Evolutionary conservation across 2,113 vertebrate species (phyloP).

Genomic region (Neogobius melanostomus): DNA sequence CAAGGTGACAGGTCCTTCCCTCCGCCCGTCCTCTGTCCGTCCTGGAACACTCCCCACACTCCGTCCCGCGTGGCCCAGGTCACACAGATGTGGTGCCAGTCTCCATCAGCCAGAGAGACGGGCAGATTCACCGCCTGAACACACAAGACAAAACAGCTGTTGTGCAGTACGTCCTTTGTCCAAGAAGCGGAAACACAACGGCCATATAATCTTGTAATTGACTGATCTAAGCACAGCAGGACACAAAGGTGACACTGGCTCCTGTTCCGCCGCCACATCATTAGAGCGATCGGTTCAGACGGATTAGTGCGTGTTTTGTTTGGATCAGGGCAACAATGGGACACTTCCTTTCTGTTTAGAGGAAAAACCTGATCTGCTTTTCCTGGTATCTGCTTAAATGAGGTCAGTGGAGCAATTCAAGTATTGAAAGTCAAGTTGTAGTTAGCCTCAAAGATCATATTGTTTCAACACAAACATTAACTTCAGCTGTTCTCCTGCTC

Average conservation of each 20-base stretch:
- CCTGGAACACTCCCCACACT: conserved; percentile 80
- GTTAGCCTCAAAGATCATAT: not conserved
- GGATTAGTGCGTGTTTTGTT: conserved; percentile 47
- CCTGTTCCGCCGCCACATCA: conserved; percentile 29
- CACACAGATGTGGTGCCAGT: conserved; percentile 84
- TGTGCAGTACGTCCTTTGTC: not conserved
- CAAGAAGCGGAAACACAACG: not conserved
- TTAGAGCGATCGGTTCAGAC: conserved; percentile 47
- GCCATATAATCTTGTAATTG: conserved; percentile 16
- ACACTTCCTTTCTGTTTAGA: conserved; percentile 20
- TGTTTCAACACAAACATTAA: not conserved
- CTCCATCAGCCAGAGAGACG: conserved; percentile 74
- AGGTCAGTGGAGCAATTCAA: conserved; percentile 9
- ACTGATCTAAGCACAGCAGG: conserved; percentile 18
- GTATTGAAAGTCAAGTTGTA: not conserved
- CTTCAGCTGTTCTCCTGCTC: too few relatives aligned
- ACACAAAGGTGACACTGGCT: conserved; percentile 30
- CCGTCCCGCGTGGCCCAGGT: conserved; percentile 82
- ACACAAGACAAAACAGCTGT: not conserved
- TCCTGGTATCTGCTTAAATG: conserved; percentile 34
- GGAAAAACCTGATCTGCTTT: conserved; percentile 11
- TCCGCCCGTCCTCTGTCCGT: conserved; percentile 78
- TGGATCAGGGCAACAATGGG: conserved; percentile 6
- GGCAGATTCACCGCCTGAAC: conserved; percentile 76
- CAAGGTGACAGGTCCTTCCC: conserved; percentile 82